Evolutionary conservation across 2,888 invertebrate genomes (phyloP).

Genomic region (Hedya salicella): DNA sequence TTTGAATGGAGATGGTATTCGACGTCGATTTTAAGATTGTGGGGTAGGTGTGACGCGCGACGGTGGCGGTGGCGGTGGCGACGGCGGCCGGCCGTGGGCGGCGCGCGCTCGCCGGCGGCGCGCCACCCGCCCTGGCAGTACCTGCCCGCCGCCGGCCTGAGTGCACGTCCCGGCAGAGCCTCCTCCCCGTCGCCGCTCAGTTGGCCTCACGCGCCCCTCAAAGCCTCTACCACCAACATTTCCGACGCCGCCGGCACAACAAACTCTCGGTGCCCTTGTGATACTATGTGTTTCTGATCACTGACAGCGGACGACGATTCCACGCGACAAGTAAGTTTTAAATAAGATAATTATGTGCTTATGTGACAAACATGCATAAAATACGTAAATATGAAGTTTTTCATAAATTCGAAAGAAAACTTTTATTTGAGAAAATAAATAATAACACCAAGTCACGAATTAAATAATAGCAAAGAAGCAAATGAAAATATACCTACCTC

Average conservation of each 20-base stretch:
- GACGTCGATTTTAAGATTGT: conserved; percentile 67
- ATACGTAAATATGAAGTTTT: not conserved
- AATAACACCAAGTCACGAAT: not conserved
- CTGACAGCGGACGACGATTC: conserved; percentile 50
- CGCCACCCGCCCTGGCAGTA: conserved; percentile 58
- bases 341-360: conserved; percentile 23
- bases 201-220: conserved; percentile 50
- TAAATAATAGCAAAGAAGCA: not conserved
- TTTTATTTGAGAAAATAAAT: not conserved
- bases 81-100: conserved; percentile 57
- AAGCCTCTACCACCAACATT: conserved; percentile 40
- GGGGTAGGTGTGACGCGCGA: conserved; percentile 71
- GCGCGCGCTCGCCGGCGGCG: conserved; percentile 40
- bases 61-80: conserved; percentile 65
- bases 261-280: conserved; percentile 64
- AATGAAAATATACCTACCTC: not conserved
- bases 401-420: too few relatives aligned
- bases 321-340: conserved; percentile 60
- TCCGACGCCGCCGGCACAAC: conserved; percentile 65
- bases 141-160: conserved; percentile 72
- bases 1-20: not conserved
- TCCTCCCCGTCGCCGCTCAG: conserved; percentile 49
- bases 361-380: not conserved
- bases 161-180: conserved; percentile 69
- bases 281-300: conserved; percentile 63